These are phyloP conservation scores for Caenorhabditis doughertyi DNA, from an alignment of 2,888 invertebrate species.

Conservation along the genomic window DNA sequence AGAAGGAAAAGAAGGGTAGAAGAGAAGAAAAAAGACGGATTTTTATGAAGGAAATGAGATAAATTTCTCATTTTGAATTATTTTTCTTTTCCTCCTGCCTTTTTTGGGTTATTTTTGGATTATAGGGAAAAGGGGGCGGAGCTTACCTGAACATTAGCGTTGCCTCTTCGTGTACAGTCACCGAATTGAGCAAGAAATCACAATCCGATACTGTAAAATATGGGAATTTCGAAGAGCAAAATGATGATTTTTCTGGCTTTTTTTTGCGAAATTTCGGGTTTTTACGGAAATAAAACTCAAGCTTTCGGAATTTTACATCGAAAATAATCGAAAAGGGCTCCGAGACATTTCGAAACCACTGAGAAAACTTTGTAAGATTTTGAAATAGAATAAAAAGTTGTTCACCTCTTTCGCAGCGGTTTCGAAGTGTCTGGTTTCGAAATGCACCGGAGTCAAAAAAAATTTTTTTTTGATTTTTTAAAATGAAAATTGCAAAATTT, in stretches of 20 bases:
- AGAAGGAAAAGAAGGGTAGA: background rate
- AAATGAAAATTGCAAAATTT: too few relatives aligned
- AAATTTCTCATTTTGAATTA: constrained; percentile 15
- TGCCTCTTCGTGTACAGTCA: background rate
- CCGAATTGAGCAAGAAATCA: background rate
- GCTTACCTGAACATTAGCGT: constrained; percentile 12
- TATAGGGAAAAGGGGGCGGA: background rate
- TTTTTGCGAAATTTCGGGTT: background rate
- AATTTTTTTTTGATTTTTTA: too few relatives aligned
- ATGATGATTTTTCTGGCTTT: background rate
- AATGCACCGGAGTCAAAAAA: too few relatives aligned
- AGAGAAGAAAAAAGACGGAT: background rate
- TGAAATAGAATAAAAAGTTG: too few relatives aligned
- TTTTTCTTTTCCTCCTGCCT: background rate
- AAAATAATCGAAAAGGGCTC: too few relatives aligned
- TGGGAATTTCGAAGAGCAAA: too few relatives aligned
- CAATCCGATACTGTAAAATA: constrained; percentile 2
- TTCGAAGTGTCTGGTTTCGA: too few relatives aligned
- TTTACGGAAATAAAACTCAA: too few relatives aligned
- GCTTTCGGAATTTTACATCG: too few relatives aligned
- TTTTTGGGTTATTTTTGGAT: background rate
- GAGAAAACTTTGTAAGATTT: too few relatives aligned
- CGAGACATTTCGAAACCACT: too few relatives aligned
- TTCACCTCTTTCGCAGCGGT: too few relatives aligned
- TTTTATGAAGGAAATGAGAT: background rate